Base-by-base conservation (phyloP, 2,113 vertebrate genomes). In the Holacanthus passer region DNA sequence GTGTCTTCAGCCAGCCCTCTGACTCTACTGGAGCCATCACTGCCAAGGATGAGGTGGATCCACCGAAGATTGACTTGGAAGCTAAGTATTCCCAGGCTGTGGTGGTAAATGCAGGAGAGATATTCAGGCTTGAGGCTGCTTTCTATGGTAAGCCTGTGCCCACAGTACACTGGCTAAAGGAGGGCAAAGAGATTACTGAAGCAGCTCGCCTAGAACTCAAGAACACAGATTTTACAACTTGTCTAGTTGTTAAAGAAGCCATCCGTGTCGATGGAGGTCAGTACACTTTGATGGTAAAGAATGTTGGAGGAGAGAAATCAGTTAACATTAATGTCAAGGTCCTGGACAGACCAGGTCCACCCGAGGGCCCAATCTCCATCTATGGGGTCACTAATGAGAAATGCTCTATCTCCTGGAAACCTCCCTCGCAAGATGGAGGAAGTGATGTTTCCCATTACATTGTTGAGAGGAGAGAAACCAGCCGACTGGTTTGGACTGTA, bases 381-480 rank as follows among this genome's bases (percentile, higher is more conserved):
- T 97, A 97, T 79, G 97, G 97, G 0, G 93, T 99, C 78, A 96
- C 96, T 70, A 96, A 90, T 94, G 98, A 99, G 90, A 99, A 99
- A 95, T 99, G 98, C 55, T 92, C 93, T 62, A 92, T 99, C 72
- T 88, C 97, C 67, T 99, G 98, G 98, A 99, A 98, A 88, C 94
- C 97, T 80, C 98, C 98, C 0, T 86, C 96, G 75, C 97, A 99
- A 83, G 98, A 99, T 80, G 98, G 98, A 56, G 98, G 98, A 10
- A 98, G 97, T 0, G 97, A 98, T 75, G 96, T 99, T 88, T 98
- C 96, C 17, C 95, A 99, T 92, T 99, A 99, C 1, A 87, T 98
- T 82, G 94, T 99, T 90, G 98, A 99, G 91, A 97, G 96, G 85
- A 97, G 98, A 87, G 98, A 99, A 94, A 99, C 98, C 20, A 99